A percentile compares a stretch with the other conserved stretches of the same genome.
Conservation (phyloP, 1,140 invertebrate genomes). For the Matsumurasca onukii region DNA sequence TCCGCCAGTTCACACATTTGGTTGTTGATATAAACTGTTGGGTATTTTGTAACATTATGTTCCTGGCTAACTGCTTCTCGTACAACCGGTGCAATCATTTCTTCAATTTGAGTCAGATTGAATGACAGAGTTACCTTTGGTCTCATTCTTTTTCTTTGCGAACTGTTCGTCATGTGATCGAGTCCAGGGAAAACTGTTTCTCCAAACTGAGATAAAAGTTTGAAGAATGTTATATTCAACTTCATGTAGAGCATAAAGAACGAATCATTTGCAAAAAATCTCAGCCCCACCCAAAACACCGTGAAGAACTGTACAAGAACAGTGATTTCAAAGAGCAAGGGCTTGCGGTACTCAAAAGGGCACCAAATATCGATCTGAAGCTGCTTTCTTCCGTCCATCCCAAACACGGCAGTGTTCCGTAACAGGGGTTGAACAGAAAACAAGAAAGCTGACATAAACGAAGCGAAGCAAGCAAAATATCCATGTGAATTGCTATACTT, state of each 20-base stretch:
- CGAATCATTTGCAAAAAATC: slow-evolving; percentile 18
- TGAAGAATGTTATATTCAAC: background rate
- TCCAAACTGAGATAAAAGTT: background rate
- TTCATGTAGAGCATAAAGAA: background rate
- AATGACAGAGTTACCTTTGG: no score
- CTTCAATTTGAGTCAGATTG: no score
- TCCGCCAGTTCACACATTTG: no score
- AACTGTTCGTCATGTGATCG: no score
- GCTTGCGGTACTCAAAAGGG: background rate
- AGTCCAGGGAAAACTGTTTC: no score
- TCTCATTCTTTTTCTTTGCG: no score
- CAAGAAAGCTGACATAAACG: slow-evolving; percentile 12
- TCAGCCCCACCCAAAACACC: slow-evolving; percentile 9
- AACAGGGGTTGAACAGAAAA: slow-evolving; percentile 15
- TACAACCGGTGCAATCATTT: no score
- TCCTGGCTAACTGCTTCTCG: no score
- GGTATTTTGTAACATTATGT: no score
- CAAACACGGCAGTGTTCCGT: background rate
- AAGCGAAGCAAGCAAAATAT: background rate
- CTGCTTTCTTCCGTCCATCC: background rate
- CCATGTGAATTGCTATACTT: background rate
- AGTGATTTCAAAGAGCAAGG: background rate
- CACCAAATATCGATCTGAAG: slow-evolving; percentile 20
- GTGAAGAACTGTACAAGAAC: background rate
- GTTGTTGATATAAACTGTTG: no score